These are phyloP conservation scores for Octodonta nipae DNA, from an alignment of 2,888 invertebrate genomes.

Conservation along the genomic window DNA sequence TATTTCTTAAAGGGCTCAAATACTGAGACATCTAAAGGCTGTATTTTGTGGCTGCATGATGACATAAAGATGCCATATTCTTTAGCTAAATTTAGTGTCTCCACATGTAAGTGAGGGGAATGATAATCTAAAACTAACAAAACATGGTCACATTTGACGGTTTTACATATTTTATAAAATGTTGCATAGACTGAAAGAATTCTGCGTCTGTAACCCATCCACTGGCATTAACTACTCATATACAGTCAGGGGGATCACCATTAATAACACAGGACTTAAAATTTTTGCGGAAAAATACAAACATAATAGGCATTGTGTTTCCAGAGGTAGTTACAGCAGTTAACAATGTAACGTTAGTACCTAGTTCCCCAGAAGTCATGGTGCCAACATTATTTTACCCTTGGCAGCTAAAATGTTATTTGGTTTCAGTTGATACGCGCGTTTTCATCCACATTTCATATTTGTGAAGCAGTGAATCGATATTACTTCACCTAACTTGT, in stretches of 20 bases:
- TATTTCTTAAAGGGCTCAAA: slow-evolving; percentile 3
- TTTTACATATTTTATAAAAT: slow-evolving; percentile 6
- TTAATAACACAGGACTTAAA: slow-evolving; percentile 2
- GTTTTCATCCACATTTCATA: not conserved
- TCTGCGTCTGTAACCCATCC: slow-evolving; percentile 6
- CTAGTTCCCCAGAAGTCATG: too few relatives aligned
- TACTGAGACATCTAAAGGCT: slow-evolving; percentile 1
- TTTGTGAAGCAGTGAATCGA: not conserved
- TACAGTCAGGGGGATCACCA: slow-evolving; percentile 2
- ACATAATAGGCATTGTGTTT: slow-evolving; percentile 5
- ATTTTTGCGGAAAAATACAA: slow-evolving; percentile 3
- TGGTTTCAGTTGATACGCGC: slow-evolving; percentile 4
- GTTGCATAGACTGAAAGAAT: slow-evolving; percentile 6
- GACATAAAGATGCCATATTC: not conserved
- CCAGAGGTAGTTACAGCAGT: too few relatives aligned
- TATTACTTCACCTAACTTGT: not conserved
- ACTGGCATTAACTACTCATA: slow-evolving; percentile 5
- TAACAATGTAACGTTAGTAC: not conserved
- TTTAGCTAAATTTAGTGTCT: slow-evolving; percentile 5
- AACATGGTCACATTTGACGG: not conserved
- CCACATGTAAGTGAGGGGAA: slow-evolving; percentile 5
- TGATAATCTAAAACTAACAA: slow-evolving; percentile 2
- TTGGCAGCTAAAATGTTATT: slow-evolving; percentile 5
- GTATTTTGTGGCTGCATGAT: slow-evolving; percentile 2
- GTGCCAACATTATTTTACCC: slow-evolving; percentile 1